These are phyloP conservation scores for Pluvialis apricaria DNA, from an alignment of 2,113 vertebrate genomes.

Conservation along the genomic window DNA sequence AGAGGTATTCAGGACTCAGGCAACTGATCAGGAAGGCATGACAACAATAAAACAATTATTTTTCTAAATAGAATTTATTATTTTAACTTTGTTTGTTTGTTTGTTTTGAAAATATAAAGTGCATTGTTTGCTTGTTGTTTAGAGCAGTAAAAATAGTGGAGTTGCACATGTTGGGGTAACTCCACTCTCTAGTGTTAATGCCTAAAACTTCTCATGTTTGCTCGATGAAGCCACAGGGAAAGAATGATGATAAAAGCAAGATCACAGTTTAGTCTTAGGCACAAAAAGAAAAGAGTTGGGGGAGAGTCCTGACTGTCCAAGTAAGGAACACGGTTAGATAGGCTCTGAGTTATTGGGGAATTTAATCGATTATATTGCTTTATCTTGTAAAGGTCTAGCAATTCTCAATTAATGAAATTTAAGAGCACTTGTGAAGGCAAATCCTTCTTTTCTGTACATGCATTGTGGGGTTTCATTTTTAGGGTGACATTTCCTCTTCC, in stretches of 20 bases:
- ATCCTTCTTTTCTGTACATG: neutral
- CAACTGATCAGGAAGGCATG: neutral
- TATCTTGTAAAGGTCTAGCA: neutral
- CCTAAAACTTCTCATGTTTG: neutral
- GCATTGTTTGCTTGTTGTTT: constrained; percentile 1
- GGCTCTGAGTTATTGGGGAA: neutral
- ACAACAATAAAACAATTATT: constrained; percentile 22
- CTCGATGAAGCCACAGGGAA: neutral
- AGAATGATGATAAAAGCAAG: neutral
- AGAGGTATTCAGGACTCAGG: constrained; percentile 2
- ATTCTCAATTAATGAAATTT: neutral
- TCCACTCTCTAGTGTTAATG: neutral
- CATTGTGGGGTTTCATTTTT: neutral
- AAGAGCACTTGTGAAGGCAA: neutral
- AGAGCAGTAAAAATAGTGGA: neutral
- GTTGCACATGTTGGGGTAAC: neutral
- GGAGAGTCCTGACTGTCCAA: neutral
- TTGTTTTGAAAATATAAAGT: neutral
- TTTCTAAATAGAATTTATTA: constrained; percentile 34
- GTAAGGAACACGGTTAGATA: neutral
- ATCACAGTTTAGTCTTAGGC: neutral
- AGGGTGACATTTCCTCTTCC: neutral
- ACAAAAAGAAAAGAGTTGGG: neutral
- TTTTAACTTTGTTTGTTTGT: neutral
- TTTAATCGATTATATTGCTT: neutral